Evolutionary conservation across 1,140 invertebrate species (phyloP).

Genomic region (Trichogramma pretiosum): DNA sequence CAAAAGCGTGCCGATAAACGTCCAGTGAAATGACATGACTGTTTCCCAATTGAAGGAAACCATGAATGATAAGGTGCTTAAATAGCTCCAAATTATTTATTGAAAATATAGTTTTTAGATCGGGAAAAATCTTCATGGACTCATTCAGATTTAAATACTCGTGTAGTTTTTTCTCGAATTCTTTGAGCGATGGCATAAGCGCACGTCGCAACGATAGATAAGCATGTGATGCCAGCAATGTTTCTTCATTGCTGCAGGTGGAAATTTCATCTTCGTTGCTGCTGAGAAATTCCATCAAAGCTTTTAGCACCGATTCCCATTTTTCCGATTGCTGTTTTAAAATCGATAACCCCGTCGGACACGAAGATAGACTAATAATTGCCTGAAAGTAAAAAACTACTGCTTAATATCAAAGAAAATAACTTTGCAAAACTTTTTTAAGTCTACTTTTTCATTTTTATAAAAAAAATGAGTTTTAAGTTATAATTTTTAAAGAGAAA

Average conservation of each 20-base stretch:
- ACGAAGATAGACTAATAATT: conserved; percentile 20
- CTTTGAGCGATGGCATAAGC: neutral
- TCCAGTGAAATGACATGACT: conserved; percentile 16
- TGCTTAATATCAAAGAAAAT: too few species aligned
- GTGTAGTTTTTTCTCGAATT: conserved; percentile 8
- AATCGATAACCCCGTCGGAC: too few species aligned
- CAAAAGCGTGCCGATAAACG: conserved; percentile 21
- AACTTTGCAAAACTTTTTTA: too few species aligned
- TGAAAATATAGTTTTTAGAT: conserved; percentile 7
- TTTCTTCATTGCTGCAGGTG: conserved; percentile 23
- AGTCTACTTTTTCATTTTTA: too few species aligned
- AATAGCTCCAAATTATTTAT: conserved; percentile 26
- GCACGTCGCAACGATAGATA: conserved; percentile 21
- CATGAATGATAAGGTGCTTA: conserved; percentile 27
- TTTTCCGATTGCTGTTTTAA: neutral
- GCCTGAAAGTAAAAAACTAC: conserved; percentile 18
- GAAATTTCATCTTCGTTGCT: conserved; percentile 19
- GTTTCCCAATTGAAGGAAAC: conserved; percentile 29
- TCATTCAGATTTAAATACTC: neutral
- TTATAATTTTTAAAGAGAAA: too few species aligned
- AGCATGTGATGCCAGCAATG: conserved; percentile 26
- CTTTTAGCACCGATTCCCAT: conserved; percentile 19
- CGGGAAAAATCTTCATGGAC: conserved; percentile 18
- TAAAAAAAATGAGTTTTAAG: too few species aligned
- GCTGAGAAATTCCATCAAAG: conserved; percentile 17